Percentiles rank a stretch among this genome's conserved stretches.
phyloP scores from a whole-genome alignment of 2,113 vertebrate species.

The Craseonycteris thonglongyai region DNA sequence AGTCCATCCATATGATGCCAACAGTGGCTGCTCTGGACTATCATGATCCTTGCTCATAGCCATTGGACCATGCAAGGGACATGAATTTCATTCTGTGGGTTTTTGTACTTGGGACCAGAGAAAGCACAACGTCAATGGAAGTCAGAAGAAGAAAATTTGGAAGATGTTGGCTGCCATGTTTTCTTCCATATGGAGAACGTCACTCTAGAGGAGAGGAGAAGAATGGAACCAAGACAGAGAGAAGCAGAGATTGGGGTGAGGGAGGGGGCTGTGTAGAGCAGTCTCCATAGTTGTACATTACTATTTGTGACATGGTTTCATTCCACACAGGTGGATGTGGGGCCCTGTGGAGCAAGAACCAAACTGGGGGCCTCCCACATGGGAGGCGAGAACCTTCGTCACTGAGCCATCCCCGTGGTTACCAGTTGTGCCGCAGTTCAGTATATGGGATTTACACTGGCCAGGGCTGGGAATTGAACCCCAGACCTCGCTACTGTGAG shows the following conservation, averaged over 20 bases:
- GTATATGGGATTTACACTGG: no score
- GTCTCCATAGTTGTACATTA: no score
- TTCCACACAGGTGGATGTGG: no score
- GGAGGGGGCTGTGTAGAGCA: no score
- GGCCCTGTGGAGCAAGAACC: no score
- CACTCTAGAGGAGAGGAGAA: neutral
- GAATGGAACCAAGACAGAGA: neutral
- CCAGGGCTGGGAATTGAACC: no score
- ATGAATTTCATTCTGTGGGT: neutral
- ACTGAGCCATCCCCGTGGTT: no score
- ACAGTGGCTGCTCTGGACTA: neutral
- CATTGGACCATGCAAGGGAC: neutral
- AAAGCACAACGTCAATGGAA: neutral
- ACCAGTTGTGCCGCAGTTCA: no score
- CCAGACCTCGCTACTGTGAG: no score
- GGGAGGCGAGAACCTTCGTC: no score
- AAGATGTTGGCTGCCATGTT: neutral
- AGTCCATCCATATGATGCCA: fast-evolving
- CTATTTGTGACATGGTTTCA: no score
- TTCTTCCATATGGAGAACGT: neutral
- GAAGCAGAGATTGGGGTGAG: neutral
- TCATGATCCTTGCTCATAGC: neutral
- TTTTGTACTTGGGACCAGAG: neutral
- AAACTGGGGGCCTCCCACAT: no score
- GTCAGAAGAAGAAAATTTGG: neutral